Conservation (phyloP, 2,797 vertebrate species). For the Rhynchotus rufescens region DNA sequence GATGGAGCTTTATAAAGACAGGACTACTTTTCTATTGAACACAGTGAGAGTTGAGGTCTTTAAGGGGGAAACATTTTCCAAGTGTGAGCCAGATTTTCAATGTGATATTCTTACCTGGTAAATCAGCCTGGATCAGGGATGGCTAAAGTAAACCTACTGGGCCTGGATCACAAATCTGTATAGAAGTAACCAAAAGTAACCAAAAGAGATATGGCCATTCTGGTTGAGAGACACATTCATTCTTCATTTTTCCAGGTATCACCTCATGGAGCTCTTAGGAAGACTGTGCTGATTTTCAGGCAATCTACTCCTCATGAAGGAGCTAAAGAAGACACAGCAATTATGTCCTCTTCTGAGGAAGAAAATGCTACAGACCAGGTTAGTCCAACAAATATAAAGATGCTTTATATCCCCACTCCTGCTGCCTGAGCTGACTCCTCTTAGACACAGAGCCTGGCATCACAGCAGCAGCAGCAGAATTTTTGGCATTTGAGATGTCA, state of each 20-base stretch:
- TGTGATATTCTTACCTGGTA: not conserved
- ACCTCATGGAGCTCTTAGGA: accelerated
- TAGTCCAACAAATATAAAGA: not conserved
- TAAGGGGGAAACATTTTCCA: not conserved
- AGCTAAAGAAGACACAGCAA: not conserved
- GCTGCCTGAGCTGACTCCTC: not conserved
- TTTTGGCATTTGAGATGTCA: not conserved
- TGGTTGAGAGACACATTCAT: not conserved
- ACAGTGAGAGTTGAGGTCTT: not conserved
- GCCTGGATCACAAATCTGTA: not conserved
- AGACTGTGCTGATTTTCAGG: not conserved
- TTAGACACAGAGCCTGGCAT: not conserved
- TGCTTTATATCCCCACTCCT: not conserved
- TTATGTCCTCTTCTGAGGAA: not conserved
- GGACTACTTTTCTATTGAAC: not conserved
- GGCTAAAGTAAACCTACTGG: not conserved
- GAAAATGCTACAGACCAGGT: not conserved
- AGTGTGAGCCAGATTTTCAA: not conserved
- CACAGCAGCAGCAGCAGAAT: not conserved
- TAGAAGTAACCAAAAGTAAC: not conserved
- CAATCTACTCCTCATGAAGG: not conserved
- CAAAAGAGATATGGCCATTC: not conserved
- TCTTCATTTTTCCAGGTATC: not conserved
- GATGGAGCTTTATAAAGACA: not conserved
- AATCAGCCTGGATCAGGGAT: not conserved